Evolutionary conservation across 2,888 invertebrate genomes (phyloP).

Genomic region (Ceriagrion tenellum): DNA sequence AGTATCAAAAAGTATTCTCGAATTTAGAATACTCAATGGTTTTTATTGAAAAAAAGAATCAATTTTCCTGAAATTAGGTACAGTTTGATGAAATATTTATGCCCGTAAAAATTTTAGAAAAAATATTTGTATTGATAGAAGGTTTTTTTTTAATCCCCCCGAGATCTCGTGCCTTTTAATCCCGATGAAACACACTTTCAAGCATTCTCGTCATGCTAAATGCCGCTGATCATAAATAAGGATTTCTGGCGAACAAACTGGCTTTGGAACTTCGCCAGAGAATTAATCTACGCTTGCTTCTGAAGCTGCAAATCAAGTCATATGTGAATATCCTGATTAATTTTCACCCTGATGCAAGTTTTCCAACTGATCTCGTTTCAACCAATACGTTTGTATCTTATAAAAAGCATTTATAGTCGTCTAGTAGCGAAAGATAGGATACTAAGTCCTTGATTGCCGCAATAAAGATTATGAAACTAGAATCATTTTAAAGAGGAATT

Average conservation of each 20-base stretch:
- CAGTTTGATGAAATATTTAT: too few relatives aligned
- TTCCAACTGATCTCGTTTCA: not conserved
- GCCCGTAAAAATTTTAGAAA: too few relatives aligned
- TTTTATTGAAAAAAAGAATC: too few relatives aligned
- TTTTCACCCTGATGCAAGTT: not conserved
- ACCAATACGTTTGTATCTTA: not conserved
- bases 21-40: too few relatives aligned
- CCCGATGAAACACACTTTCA: not conserved
- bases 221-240: not conserved
- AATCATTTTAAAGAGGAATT: too few relatives aligned
- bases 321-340: not conserved
- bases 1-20: too few relatives aligned
- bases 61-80: too few relatives aligned
- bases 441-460: too few relatives aligned
- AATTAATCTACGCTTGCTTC: not conserved
- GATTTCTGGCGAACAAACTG: conserved; percentile 7
- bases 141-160: not conserved
- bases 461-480: too few relatives aligned
- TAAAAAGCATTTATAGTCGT: not conserved
- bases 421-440: too few relatives aligned
- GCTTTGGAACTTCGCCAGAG: not conserved
- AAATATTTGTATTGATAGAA: not conserved
- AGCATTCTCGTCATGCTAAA: not conserved
- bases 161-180: not conserved
- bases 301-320: not conserved